Base-by-base conservation (phyloP, 2,113 vertebrate species). In the Phoenicopterus ruber region DNA sequence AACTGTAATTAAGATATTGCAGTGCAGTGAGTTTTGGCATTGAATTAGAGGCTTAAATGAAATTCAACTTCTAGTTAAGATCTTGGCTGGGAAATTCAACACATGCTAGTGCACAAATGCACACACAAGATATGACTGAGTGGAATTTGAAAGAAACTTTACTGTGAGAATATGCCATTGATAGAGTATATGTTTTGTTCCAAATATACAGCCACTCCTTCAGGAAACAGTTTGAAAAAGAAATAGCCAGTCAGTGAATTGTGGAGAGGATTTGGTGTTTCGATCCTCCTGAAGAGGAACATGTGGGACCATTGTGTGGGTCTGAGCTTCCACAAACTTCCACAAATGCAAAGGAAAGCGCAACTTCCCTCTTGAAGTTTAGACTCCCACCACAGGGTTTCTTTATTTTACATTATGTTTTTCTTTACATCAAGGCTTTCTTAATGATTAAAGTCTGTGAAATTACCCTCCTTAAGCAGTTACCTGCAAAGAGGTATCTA, bases 1-100 rank as follows among this genome's bases (percentile, higher is more conserved):
- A 81, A 10, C 71, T 83, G 26, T 73, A 82, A 85, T 82, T 95
- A 77, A 95, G 66, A 65, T 93, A 80, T 77, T 92, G 42, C 50
- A 70, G 55, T 92, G 71, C 71, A 73, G 55, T 50, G 61, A 85
- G 19, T 80, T 85, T 92, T 82, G 88, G 25, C 90, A 81, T 66
- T 93, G 92, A 92, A 94, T 90, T 72, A 77, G 86, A 89, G 82
- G 14, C 42, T 34, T 46, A 82, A 72, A 54, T 86, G 74, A 88
- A 92, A 79, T 77, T 61, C 74, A 85, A 15, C 58, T 82, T 58
- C 58, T 65, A 57, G 54, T 52, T 87, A 58, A 91, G 84, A 90
- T 93, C 91, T 9, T 49, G 40, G 34, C 61, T 96, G 95, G 83
- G 90, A 96, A 87, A 77, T 70, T 92, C 78, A 69, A 21, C 86